Base-by-base conservation (phyloP, 2,888 invertebrate species). In the Andrena chrysosceles region DNA sequence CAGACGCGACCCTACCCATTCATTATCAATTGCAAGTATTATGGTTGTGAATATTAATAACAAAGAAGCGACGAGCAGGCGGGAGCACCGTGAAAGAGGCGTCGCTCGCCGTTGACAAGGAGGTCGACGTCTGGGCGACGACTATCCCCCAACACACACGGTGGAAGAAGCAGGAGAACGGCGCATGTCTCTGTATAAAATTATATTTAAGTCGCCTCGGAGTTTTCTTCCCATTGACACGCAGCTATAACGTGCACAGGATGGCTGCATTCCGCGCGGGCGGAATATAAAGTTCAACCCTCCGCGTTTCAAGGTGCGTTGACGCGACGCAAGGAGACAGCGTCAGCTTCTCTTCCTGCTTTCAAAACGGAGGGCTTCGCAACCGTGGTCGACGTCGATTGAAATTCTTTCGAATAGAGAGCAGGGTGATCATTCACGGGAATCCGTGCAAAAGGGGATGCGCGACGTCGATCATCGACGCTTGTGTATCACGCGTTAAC, bases 1-100 rank as follows among this genome's bases (percentile, higher is more conserved):
- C 86, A 83, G 70, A 78, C 80, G 81, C 82, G 26, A 87, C 84
- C 86, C 85, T 85, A 35, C 35, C 87, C 84, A 83, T 87, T 91
- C 87, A 87, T 90, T 91, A 90, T 90, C 87, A 91, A 90, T 90
- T 90, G 88, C 91, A 91, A 91, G 90, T 92, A 91, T 92, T 91
- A 91, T 89, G 93, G 92, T 93, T 92, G 92, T 92, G 93, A 93
- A 89, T 92, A 87, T 81, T 84, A 77, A 62, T 87, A 77, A 77
- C 29, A 63, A 79, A 71, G 26, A 49, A 67, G 52, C 54, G 75
- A 49, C 69, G 63, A 70, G 84, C 71, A 56, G 20, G 31, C 35
- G 6, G 66, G 52, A 70, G 62, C 70, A 48, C 64, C 49, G n/a
- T 31, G 72, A 48, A 78, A 71, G 2, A 29, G 49, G 60, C 63